phyloP scores from a whole-genome alignment of 2,888 invertebrate species.

The Dione juno region DNA sequence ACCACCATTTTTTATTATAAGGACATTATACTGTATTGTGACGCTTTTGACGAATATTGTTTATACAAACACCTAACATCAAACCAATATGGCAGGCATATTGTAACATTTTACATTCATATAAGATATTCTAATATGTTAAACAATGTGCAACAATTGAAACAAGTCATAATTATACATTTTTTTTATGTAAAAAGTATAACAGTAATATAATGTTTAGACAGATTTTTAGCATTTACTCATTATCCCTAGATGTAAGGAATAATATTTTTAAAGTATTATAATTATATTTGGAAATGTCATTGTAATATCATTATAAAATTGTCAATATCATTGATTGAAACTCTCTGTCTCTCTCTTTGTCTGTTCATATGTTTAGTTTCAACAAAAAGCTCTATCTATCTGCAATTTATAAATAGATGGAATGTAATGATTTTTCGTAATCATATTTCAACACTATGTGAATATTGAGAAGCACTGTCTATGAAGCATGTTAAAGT shows the following conservation, averaged over 20 bases:
- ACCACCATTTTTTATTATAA: background rate
- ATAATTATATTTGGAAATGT: background rate
- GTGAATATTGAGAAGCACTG: constrained; percentile 22
- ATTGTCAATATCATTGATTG: background rate
- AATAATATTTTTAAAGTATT: constrained; percentile 1
- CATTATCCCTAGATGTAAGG: constrained; percentile 5
- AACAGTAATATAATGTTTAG: background rate
- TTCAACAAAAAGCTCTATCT: background rate
- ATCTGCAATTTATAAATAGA: background rate
- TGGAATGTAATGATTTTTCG: background rate
- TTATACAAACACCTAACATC: background rate
- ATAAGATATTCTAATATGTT: constrained; percentile 8
- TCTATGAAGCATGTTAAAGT: background rate
- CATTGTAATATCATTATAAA: background rate
- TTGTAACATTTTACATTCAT: constrained; percentile 8
- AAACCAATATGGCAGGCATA: background rate
- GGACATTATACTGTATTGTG: background rate
- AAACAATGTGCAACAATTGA: background rate
- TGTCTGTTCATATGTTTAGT: background rate
- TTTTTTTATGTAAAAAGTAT: constrained; percentile 8
- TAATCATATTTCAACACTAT: background rate
- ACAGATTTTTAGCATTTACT: constrained; percentile 28
- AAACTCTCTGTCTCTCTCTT: too few relatives aligned
- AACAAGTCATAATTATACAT: constrained; percentile 17
- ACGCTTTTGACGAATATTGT: constrained; percentile 6